Evolutionary conservation across 2,797 vertebrate genomes (phyloP), one percentile per base, ranked within the genome.

Genomic region (Octomys mimax): DNA sequence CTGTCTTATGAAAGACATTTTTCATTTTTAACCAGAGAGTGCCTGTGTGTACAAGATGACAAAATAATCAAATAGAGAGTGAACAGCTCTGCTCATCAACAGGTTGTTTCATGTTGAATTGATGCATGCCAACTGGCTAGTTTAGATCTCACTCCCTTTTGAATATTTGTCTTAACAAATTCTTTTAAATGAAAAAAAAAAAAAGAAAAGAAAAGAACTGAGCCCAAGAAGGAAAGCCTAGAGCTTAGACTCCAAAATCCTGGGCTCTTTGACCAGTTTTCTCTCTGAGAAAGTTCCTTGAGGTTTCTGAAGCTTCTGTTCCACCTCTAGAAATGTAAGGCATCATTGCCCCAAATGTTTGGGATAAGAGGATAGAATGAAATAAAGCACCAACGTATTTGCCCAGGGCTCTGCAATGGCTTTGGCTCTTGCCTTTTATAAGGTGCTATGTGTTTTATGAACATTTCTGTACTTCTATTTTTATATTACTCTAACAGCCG

Each of bases 1-100:
- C 70, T 90, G 14, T 90, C 84, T 98, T 97, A 97, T 97, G 96
- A 97, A 97, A 97, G 93, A 84, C 68, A 97, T 97, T 97, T 93
- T 96, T 97, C 94, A 94, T 94, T 93, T 87, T 85, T 96, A 97
- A 95, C 33, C 39, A 79, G 89, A 77, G 42, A n/a, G 3, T 66
- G 94, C 75, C 64, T 95, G 39, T 52, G 84, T 96, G 62, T 61
- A 75, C 89, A 88, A 71, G 42, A 84, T 54, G 82, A 92, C 91
- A 96, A 77, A 70, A 46, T 81, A 82, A 96, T 91, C 87, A 64
- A 88, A 85, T 18, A 28, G 80, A 78, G 87, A 94, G 68, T 70
- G 71, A 94, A 66, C 62, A 36, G 79, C 75, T 90, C 80, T 71
- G 52, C 71, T 87, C 52, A 77, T 46, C 87, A 78, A 96, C 93